Evolutionary conservation across 2,113 vertebrate genomes (phyloP), one percentile per base, ranked within the genome.

Genomic region (Corydoras maculifer): DNA sequence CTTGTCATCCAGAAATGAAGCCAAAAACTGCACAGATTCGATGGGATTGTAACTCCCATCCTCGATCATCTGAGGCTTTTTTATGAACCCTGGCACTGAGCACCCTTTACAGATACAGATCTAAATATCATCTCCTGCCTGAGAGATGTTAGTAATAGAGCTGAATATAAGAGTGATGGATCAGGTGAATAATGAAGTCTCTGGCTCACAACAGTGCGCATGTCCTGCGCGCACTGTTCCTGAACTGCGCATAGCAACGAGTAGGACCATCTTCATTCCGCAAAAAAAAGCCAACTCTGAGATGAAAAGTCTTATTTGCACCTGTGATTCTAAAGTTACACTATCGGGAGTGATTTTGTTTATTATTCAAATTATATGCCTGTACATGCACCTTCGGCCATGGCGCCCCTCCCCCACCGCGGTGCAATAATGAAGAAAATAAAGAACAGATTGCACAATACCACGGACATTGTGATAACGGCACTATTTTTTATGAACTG

Each of bases 1-100:
- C 64, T 80, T 13, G 75, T 74, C 68, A 77, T 70, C 77, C 85
- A 83, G 74, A 86, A 91, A 82, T 90, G 88, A 90, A 86, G 82
- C 75, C 72, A 84, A n/a, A 80, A 82, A 74, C 66, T 81, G 82
- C 82, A 80, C 75, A 81, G 72, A 81, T 78, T 78, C 81, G 82
- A 69, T 70, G 75, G 85, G 85, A 86, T 85, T 84, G 84, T 67
- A 73, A 78, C 67, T 50, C 86, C 57, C 82, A 72, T 59, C 78
- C 65, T 67, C 77, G 66, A 78, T 80, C 76, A 8, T 78, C 74
- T 58, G 68, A 63, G 64, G 84, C 87, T 82, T 68, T 86, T 81
- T 85, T 30, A 69, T 75, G 73, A 78, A 59, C 68, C 77, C 68
- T 80, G 58, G 57, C 68, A 68, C 69, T 68, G 62, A 32, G 59